Percentiles rank a stretch among this genome's conserved stretches.
phyloP scores from a whole-genome alignment of 2,113 vertebrate species.

The Morone saxatilis region DNA sequence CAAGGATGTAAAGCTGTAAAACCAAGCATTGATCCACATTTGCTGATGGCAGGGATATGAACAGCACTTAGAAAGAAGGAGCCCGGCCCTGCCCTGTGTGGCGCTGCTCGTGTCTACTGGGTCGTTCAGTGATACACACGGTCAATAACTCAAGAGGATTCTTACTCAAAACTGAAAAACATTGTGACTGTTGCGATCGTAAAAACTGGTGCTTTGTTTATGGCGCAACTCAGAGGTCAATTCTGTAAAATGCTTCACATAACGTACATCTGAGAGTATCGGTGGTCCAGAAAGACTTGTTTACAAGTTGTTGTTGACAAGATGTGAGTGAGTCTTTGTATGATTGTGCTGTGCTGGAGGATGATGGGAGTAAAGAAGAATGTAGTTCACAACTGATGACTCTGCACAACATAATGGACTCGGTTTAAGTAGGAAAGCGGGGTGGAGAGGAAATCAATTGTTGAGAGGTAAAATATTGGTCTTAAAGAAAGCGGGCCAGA shows the following conservation, averaged over 20 bases:
- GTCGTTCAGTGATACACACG: background rate
- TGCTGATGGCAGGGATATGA: slow-evolving; percentile 71
- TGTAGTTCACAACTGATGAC: slow-evolving; percentile 74
- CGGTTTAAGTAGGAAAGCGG: slow-evolving; percentile 58
- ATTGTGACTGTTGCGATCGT: background rate
- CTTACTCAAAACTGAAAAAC: slow-evolving; percentile 17
- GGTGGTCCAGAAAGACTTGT: background rate
- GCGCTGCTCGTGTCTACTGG: slow-evolving; percentile 56
- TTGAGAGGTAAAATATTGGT: slow-evolving; percentile 65
- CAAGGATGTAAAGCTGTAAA: slow-evolving; percentile 74
- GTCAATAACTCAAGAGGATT: slow-evolving; percentile 35
- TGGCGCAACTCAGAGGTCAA: background rate
- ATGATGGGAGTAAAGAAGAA: slow-evolving; percentile 22
- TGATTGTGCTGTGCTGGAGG: slow-evolving; percentile 6
- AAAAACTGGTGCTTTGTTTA: slow-evolving; percentile 9
- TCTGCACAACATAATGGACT: slow-evolving; percentile 80
- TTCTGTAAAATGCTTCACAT: background rate
- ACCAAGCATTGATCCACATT: slow-evolving; percentile 77
- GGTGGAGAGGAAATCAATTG: slow-evolving; percentile 73
- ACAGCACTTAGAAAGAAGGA: slow-evolving; percentile 76
- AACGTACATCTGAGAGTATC: background rate
- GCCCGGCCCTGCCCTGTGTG: slow-evolving; percentile 64
- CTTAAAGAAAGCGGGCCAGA: slow-evolving; percentile 45
- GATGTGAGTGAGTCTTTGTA: background rate
- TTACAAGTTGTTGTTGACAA: background rate